Evolutionary conservation across 2,888 invertebrate species (phyloP).

Genomic region (Coremacera marginata): DNA sequence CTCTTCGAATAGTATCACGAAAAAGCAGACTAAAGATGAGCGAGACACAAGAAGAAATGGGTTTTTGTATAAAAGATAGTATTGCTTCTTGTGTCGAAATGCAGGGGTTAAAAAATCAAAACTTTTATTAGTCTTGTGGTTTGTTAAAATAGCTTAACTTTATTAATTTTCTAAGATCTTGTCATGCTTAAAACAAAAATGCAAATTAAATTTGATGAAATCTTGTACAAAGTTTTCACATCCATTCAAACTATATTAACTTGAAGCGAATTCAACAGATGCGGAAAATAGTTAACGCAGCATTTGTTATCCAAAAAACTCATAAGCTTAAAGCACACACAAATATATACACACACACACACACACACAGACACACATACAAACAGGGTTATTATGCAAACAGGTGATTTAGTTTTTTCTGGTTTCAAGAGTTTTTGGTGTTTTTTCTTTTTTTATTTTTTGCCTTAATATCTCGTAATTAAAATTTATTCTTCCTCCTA

Average conservation of each 20-base stretch:
- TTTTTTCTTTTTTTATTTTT: slow-evolving; percentile 45
- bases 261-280: slow-evolving; percentile 30
- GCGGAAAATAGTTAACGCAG: slow-evolving; percentile 29
- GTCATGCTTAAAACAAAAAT: too few species aligned
- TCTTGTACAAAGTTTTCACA: too few species aligned
- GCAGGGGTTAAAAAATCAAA: too few species aligned
- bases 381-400: slow-evolving; percentile 43
- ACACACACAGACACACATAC: slow-evolving; percentile 12
- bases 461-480: slow-evolving; percentile 24
- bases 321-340: slow-evolving; percentile 32
- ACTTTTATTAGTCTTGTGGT: too few species aligned
- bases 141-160: too few species aligned
- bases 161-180: too few species aligned
- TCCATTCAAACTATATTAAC: background rate
- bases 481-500: slow-evolving; percentile 8
- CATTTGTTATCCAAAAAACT: background rate
- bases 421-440: slow-evolving; percentile 17
- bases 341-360: background rate
- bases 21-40: too few species aligned
- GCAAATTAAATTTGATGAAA: too few species aligned
- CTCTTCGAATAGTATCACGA: too few species aligned
- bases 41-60: too few species aligned
- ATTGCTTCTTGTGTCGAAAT: too few species aligned
- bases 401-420: slow-evolving; percentile 21
- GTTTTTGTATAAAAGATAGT: too few species aligned